Base-by-base conservation (phyloP, 1,140 invertebrate genomes). In the Caenorhabditis briggsae region DNA sequence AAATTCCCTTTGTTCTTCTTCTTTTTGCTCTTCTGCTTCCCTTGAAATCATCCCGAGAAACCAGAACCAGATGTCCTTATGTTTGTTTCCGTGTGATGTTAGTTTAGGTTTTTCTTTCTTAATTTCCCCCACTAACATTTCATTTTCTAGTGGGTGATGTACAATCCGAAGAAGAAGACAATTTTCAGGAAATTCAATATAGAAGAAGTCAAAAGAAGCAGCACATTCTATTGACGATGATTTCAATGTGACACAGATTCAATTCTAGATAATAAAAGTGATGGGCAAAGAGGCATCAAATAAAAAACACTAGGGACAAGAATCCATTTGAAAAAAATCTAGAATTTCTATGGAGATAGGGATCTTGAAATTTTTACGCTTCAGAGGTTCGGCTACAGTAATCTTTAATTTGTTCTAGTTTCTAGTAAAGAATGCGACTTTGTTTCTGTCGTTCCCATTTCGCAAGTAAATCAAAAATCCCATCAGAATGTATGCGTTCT, bases 11-110 rank as follows among this genome's bases (percentile, higher is more conserved):
- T 70, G 64, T 70, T 70, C 64, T 70, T 70, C 64, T 46, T 61
- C 2, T 25, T 61, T 33, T 70, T 70, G 41, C 16, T 61, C 11
- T 25, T 61, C 14, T 11, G 1, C 23, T 25, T 25, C 9, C 41
- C 64, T 70, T 41, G 64, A 70, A 70, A 70, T 70, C 64, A 70
- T 70, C 64, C 64, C 33, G 41, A 48, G 46, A 78, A 78, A 78
- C 70, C 70, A 78, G 70, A 78, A 78, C 70, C 70, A 78, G 70
- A 78, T 78, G 70, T 78, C 70, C 70, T 78, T 48, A 23, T 48
- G 70, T 50, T 78, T 50, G 70, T 78, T 78, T 78, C 70, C 70
- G 43, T 78, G 70, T 78, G 59, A 61, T 61, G 59, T 61, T 61
- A 14, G 59, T 61, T 61, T 61, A 20, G 23, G 59, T 61, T 61